Evolutionary conservation across 2,888 invertebrate genomes (phyloP).

Genomic region (Coleophora flavipennella): DNA sequence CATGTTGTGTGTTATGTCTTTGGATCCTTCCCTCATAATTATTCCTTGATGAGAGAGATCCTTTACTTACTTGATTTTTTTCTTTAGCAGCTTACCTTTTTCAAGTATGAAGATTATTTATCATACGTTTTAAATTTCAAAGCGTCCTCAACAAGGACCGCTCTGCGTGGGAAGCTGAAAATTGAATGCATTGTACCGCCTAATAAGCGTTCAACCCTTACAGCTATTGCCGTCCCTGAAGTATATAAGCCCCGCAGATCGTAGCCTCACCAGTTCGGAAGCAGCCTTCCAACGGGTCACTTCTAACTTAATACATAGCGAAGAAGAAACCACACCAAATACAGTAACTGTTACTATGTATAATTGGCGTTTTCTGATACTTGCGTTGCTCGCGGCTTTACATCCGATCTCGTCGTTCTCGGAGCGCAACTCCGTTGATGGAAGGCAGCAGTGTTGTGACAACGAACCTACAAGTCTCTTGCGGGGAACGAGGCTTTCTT

Average conservation of each 20-base stretch:
- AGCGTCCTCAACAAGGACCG: slow-evolving; percentile 3
- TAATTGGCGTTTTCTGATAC: slow-evolving; percentile 62
- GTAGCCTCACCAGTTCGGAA: slow-evolving; percentile 43
- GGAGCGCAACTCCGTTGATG: slow-evolving; percentile 51
- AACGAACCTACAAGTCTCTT: slow-evolving; percentile 23
- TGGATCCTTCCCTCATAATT: too few relatives aligned
- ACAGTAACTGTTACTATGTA: slow-evolving; percentile 59
- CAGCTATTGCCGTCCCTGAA: slow-evolving; percentile 16
- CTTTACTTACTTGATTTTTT: too few relatives aligned
- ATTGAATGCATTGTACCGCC: slow-evolving; percentile 64
- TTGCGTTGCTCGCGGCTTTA: slow-evolving; percentile 53
- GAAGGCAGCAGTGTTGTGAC: slow-evolving; percentile 46
- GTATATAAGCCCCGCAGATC: slow-evolving; percentile 34
- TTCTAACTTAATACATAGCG: slow-evolving; percentile 30
- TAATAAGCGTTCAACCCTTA: slow-evolving; percentile 50
- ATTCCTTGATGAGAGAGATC: too few relatives aligned
- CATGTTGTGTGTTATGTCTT: too few relatives aligned
- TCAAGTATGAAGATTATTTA: slow-evolving; percentile 23
- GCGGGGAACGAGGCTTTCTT: slow-evolving; percentile 25
- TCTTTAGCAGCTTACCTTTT: not conserved
- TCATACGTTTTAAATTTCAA: slow-evolving; percentile 6
- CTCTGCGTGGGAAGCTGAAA: slow-evolving; percentile 48
- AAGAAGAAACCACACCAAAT: slow-evolving; percentile 26
- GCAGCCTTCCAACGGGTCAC: slow-evolving; percentile 39
- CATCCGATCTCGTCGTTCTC: slow-evolving; percentile 47